Base-by-base conservation (phyloP, 1,140 invertebrate genomes). In the Meteorus sp. region DNA sequence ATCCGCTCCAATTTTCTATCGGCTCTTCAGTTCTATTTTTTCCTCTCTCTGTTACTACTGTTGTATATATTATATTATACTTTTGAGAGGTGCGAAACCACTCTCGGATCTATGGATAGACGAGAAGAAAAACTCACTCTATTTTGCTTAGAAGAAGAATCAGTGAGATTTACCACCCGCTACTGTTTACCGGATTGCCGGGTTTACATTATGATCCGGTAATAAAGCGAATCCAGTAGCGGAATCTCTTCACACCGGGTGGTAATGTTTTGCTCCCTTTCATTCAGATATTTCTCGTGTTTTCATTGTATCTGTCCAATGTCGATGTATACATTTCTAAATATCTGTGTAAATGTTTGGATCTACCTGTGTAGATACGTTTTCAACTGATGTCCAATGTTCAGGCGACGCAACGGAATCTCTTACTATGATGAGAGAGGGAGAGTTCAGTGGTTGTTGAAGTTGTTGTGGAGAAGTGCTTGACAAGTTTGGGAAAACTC, bases 401-500 rank as follows among this genome's bases (percentile, higher is more conserved):
- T n/a, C n/a, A 17, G 13, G 35, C 25, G 31, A 25, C 11, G 15
- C 11, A 11, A 6, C 20, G 23, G 13, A 13, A 20, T 6, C 9
- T 29, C 20, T n/a, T 44, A 23, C n/a, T 54, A 31, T 55, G 51
- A 64, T 41, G 31, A 44, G 50, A n/a, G n/a, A n/a, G n/a, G n/a
- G n/a, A 15, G 35, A 13, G 15, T 39, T 39, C 15, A n/a, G 13
- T 39, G 35, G 8, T 7, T 39, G 29, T 33, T 33, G 6, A 7
- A 6, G 11, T 6, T 33, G 11, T 33, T 7, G 29, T n/a, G 35
- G 3, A 13, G 15, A 13, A 39, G 35, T 63, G 35, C 52, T 62
- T 67, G 64, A 72, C 70, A 70, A 64, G 69, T 68, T 70, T 71
- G 63, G 64, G 61, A 59, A 71, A 71, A 72, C 64, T 71, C 68